phyloP scores from a whole-genome alignment of 2,888 invertebrate species.

The Cacoxenus indagator region DNA sequence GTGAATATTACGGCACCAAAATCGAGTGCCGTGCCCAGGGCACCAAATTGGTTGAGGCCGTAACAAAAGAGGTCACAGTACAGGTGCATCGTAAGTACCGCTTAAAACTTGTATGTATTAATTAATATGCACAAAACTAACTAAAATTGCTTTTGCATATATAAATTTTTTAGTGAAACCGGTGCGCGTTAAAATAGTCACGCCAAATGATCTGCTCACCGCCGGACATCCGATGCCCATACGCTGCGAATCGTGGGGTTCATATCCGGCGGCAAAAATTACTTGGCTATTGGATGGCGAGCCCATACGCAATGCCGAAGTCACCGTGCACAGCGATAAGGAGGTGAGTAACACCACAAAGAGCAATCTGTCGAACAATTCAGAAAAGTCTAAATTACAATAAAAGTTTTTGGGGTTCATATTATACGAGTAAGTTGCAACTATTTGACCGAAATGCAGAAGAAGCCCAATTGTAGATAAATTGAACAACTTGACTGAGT shows the following conservation, averaged over 20 bases:
- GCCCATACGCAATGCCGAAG: conserved; percentile 76
- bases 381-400: neutral
- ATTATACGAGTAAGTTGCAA: neutral
- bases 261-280: conserved; percentile 85
- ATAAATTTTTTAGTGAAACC: conserved; percentile 78
- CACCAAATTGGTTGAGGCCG: conserved; percentile 78
- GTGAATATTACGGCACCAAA: conserved; percentile 80
- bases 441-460: too few relatives aligned
- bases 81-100: conserved; percentile 78
- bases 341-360: conserved; percentile 55
- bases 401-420: neutral
- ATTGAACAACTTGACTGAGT: neutral
- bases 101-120: too few relatives aligned
- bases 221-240: conserved; percentile 82
- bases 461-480: neutral
- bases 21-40: conserved; percentile 85
- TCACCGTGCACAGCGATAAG: conserved; percentile 73
- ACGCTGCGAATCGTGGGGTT: conserved; percentile 85
- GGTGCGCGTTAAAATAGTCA: conserved; percentile 80
- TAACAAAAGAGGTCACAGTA: conserved; percentile 81
- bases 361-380: neutral
- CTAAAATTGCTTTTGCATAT: neutral
- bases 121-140: neutral
- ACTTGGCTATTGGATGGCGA: conserved; percentile 84
- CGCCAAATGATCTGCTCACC: conserved; percentile 80